Conservation (phyloP, 2,113 vertebrate genomes). For the Ivindomyrus marchei region DNA sequence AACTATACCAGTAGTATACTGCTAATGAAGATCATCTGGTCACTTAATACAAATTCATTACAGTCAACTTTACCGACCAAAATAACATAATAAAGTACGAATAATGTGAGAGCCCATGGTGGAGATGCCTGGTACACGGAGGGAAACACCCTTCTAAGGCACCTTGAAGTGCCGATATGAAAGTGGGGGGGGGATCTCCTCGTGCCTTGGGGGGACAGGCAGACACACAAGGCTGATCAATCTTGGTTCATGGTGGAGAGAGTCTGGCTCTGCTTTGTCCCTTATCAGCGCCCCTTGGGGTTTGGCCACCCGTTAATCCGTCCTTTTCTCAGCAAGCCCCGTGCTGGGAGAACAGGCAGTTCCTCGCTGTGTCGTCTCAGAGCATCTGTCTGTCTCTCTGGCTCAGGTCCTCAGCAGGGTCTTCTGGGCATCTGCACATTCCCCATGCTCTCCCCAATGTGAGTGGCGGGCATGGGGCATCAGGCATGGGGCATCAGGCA, state of each 20-base stretch:
- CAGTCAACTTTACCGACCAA: background rate
- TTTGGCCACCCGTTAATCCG: background rate
- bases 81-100: background rate
- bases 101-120: background rate
- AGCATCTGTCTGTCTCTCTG: background rate
- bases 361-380: background rate
- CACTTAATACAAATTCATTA: background rate
- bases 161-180: background rate
- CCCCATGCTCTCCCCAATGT: background rate
- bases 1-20: background rate
- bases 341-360: background rate
- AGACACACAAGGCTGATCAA: background rate
- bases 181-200: background rate
- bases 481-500: background rate
- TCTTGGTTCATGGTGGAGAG: too few relatives aligned
- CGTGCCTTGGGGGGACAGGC: background rate
- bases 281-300: background rate
- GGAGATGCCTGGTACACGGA: background rate
- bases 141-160: background rate
- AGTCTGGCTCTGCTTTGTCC: background rate
- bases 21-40: background rate
- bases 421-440: background rate
- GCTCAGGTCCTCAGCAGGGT: background rate
- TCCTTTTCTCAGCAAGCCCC: background rate
- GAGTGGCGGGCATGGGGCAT: background rate